Conservation (phyloP, 2,113 vertebrate species). For the Zapus hudsonius region DNA sequence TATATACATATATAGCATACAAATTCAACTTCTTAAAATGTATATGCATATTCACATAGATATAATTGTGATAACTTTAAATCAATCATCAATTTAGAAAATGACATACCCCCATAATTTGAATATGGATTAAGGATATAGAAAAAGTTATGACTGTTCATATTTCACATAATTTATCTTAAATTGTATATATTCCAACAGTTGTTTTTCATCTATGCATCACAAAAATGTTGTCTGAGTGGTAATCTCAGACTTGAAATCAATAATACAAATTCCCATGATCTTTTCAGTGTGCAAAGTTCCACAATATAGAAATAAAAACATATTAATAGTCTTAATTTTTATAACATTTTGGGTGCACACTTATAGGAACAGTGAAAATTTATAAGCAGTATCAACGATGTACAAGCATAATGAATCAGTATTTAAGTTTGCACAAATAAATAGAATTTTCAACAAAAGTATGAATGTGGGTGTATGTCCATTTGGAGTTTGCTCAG, state of each 20-base stretch:
- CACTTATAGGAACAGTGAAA: background rate
- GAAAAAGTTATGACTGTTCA: background rate
- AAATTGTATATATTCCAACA: background rate
- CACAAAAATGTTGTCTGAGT: background rate
- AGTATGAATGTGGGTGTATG: background rate
- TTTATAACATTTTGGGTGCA: background rate
- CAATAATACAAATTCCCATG: background rate
- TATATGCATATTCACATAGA: background rate
- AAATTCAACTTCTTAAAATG: background rate
- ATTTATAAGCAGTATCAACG: background rate
- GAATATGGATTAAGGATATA: background rate
- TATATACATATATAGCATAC: background rate
- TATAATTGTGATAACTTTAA: background rate
- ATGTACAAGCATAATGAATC: background rate
- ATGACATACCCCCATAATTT: background rate
- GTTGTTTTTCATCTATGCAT: background rate
- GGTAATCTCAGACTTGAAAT: background rate
- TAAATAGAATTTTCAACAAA: background rate
- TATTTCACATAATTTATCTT: background rate
- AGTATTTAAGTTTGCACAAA: background rate
- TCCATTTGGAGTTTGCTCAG: background rate
- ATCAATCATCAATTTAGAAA: background rate
- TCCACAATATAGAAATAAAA: background rate
- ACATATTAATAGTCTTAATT: background rate
- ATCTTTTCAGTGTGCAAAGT: background rate